Conservation (phyloP, 2,888 invertebrate genomes). For the Ferrisia virgata region DNA sequence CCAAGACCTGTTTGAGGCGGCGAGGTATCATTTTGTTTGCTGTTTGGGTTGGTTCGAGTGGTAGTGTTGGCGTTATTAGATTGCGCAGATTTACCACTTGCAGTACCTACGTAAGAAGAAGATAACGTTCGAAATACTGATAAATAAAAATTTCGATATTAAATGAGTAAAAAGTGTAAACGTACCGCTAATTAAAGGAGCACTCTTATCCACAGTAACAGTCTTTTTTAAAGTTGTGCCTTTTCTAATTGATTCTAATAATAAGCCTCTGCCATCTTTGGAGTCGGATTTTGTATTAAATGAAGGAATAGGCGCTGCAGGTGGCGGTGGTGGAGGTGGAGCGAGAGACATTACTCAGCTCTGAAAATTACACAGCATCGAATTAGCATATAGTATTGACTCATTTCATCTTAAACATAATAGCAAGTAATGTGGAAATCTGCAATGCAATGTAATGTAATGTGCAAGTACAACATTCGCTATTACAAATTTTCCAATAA, state of each 20-base stretch:
- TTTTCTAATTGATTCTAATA: slow-evolving; percentile 78
- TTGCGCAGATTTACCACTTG: background rate
- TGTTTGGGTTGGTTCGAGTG: background rate
- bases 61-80: background rate
- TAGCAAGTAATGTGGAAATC: background rate
- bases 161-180: background rate
- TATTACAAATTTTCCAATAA: background rate
- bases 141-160: background rate
- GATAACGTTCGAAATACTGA: background rate
- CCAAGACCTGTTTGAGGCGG: slow-evolving; percentile 57
- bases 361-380: slow-evolving; percentile 7
- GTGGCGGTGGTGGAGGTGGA: slow-evolving; percentile 44
- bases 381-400: background rate
- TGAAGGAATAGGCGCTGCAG: slow-evolving; percentile 2
- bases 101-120: background rate
- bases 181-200: slow-evolving; percentile 70
- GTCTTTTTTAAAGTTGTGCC: slow-evolving; percentile 79
- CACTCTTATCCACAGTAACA: slow-evolving; percentile 87
- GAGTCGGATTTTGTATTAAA: background rate
- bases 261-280: slow-evolving; percentile 26
- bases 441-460: background rate
- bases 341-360: slow-evolving; percentile 32
- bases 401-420: background rate
- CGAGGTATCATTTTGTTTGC: slow-evolving; percentile 35
- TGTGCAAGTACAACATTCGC: background rate